Evolutionary conservation across 37 sponge, comb jelly and placozoan genomes (phyloP).

Genomic region (Tethya wilhelma): DNA sequence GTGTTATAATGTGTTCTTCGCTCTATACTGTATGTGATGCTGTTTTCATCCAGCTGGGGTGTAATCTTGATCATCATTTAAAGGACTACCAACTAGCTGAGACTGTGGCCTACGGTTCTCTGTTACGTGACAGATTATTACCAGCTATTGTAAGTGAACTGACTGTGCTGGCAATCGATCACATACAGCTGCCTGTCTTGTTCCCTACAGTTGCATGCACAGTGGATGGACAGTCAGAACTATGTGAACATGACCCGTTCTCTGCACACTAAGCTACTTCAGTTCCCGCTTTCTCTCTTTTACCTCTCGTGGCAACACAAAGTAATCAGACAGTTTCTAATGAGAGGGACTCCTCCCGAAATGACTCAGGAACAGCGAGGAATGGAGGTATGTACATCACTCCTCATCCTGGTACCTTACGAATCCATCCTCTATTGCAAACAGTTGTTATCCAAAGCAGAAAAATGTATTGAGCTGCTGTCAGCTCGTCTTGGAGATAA

Average conservation of each 20-base stretch:
- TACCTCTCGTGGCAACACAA: constrained; percentile 36
- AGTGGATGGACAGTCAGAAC: constrained; percentile 69
- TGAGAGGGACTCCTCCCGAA: constrained; percentile 42
- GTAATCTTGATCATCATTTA: constrained; percentile 30
- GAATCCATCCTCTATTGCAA: too few species aligned
- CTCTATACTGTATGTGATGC: not conserved
- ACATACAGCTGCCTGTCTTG: too few species aligned
- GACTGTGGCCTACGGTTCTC: constrained; percentile 28
- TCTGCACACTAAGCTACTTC: constrained; percentile 28
- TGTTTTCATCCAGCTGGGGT: constrained; percentile 11
- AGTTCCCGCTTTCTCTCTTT: constrained; percentile 56
- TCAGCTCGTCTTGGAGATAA: constrained; percentile 44
- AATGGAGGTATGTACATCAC: constrained; percentile 42
- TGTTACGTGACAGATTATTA: constrained; percentile 51
- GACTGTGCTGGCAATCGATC: not conserved
- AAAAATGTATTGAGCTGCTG: constrained; percentile 41
- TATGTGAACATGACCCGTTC: constrained; percentile 49
- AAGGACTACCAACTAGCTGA: constrained; percentile 18
- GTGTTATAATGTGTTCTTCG: too few species aligned
- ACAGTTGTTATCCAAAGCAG: constrained; percentile 54
- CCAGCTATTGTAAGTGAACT: constrained; percentile 47
- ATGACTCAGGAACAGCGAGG: constrained; percentile 37
- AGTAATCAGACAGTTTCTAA: constrained; percentile 6
- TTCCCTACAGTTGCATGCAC: constrained; percentile 42
- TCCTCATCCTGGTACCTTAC: not conserved